Conservation (phyloP, 2,113 vertebrate species). For the Choloepus hoffmanni region DNA sequence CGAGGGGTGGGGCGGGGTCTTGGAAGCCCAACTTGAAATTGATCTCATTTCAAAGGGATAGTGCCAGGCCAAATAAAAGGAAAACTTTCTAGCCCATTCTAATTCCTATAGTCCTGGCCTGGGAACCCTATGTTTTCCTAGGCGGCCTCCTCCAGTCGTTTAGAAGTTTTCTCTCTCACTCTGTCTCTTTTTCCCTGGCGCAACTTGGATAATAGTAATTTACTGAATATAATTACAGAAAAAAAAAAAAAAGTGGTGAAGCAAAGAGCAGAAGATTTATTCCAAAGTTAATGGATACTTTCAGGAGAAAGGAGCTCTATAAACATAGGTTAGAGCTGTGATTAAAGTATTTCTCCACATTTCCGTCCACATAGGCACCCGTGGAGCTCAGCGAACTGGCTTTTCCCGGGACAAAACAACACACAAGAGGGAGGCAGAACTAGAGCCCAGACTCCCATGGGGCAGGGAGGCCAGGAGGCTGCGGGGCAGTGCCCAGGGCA, state of each 20-base stretch:
- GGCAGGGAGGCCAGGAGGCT: neutral
- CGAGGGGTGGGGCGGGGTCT: slow-evolving; percentile 75
- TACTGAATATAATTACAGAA: slow-evolving; percentile 81
- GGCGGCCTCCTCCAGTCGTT: slow-evolving; percentile 71
- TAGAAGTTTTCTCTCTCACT: slow-evolving; percentile 65
- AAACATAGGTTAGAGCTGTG: slow-evolving; percentile 77
- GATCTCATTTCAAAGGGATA: slow-evolving; percentile 93
- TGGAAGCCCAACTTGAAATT: slow-evolving; percentile 93
- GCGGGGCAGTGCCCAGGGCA: neutral
- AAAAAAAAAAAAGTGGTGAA: slow-evolving; percentile 74
- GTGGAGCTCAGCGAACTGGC: slow-evolving; percentile 33
- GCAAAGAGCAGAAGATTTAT: slow-evolving; percentile 78
- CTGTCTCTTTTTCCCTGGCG: slow-evolving; percentile 72
- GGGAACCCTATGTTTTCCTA: slow-evolving; percentile 81
- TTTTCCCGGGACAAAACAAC: slow-evolving; percentile 61
- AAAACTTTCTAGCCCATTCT: slow-evolving; percentile 83
- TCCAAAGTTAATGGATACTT: slow-evolving; percentile 83
- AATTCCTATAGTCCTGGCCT: slow-evolving; percentile 81
- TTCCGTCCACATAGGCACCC: slow-evolving; percentile 82
- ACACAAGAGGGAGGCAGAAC: neutral
- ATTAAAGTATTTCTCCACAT: slow-evolving; percentile 83
- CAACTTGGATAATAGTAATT: slow-evolving; percentile 81
- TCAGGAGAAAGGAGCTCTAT: slow-evolving; percentile 74
- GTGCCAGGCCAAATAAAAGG: slow-evolving; percentile 88
- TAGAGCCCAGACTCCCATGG: neutral